Conservation (phyloP, 2,797 vertebrate genomes). For the Sitta carolinensis region DNA sequence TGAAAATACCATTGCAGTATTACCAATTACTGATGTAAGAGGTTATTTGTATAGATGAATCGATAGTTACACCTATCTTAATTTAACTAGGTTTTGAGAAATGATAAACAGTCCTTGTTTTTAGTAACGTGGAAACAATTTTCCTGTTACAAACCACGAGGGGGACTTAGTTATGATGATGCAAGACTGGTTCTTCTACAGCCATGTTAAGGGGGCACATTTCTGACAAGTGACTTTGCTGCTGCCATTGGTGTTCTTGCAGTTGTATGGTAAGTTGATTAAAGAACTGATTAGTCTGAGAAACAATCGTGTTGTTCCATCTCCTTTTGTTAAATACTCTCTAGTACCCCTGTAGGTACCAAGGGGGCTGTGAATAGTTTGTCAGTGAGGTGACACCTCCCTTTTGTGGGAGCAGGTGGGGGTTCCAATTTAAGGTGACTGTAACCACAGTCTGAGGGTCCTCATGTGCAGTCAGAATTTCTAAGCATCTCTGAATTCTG, state of each 20-base stretch:
- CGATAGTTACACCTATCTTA: background rate
- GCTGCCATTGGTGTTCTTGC: background rate
- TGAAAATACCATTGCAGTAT: background rate
- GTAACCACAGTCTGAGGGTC: background rate
- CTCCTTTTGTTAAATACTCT: background rate
- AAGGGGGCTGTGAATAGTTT: background rate
- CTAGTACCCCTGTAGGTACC: too few relatives aligned
- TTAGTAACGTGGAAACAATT: background rate
- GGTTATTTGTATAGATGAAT: background rate
- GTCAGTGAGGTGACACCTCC: background rate
- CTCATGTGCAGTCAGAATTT: background rate
- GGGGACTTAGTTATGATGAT: background rate
- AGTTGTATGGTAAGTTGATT: background rate
- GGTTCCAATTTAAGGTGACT: background rate
- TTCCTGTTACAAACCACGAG: background rate
- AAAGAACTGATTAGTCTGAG: background rate
- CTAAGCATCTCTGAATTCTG: background rate
- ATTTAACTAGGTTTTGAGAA: background rate
- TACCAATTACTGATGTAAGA: background rate
- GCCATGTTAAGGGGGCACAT: rapidly evolving
- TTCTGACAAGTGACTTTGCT: background rate
- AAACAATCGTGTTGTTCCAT: rapidly evolving
- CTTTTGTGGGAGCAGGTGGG: background rate
- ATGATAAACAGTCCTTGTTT: background rate
- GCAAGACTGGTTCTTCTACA: background rate